Conservation (phyloP, 1,140 invertebrate species). For the Diabrotica virgifera region DNA sequence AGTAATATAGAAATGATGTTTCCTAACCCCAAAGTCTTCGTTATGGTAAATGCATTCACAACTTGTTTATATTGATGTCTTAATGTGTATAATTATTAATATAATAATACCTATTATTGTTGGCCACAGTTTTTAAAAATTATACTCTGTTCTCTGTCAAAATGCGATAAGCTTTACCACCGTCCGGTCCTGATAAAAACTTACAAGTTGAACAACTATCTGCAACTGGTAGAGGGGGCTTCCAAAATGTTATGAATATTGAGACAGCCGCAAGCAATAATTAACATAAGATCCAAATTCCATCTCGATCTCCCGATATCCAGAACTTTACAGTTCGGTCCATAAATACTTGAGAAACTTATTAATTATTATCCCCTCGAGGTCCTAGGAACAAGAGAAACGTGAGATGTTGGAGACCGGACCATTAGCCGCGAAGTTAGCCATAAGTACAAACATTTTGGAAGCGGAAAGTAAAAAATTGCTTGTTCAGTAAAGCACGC, state of each 20-base stretch:
- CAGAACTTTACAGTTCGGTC: not conserved
- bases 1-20: no score
- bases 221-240: slow-evolving; percentile 36
- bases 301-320: slow-evolving; percentile 11
- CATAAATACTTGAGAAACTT: slow-evolving; percentile 20
- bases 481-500: no score
- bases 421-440: not conserved
- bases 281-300: slow-evolving; percentile 41
- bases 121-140: no score
- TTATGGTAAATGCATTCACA: no score
- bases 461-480: no score
- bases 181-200: slow-evolving; percentile 19
- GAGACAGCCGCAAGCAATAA: slow-evolving; percentile 42
- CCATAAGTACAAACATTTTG: no score
- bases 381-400: not conserved
- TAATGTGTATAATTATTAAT: no score
- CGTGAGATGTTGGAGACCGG: not conserved
- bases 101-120: no score
- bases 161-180: no score
- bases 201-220: slow-evolving; percentile 35
- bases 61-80: no score
- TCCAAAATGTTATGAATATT: slow-evolving; percentile 40
- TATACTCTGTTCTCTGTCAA: no score
- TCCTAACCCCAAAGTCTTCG: no score
- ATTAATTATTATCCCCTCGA: slow-evolving; percentile 11